Evolutionary conservation across 2,113 vertebrate species (phyloP), one percentile per base, ranked within the genome.

Genomic region (Tachysurus vachellii): DNA sequence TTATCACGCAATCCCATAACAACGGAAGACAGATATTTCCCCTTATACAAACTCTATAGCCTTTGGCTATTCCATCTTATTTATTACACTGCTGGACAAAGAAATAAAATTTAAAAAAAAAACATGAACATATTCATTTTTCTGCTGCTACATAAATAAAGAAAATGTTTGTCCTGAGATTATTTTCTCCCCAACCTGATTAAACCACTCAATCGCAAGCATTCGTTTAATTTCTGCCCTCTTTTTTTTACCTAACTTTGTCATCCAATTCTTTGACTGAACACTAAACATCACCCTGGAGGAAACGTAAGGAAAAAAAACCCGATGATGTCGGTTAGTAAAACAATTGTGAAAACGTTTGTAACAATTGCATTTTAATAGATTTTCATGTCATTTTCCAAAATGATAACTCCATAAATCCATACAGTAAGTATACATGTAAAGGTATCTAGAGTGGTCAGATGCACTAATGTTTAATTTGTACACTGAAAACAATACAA

Each of bases 401-500:
- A 84, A 87, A 87, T 36, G 36, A 36, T 36, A 36, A 36, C 36
- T 7, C 82, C 57, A 87, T 70, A 93, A 94, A 89, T 92, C 88
- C 92, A 94, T 92, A 93, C 89, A 93, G 88, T 88, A 91, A 86
- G 85, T 91, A 87, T 86, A 91, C 90, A 92, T 87, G 88, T 91
- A 80, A 89, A 91, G 86, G 89, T 91, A 83, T 90, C 91, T 92
- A 91, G 86, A 86, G 86, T 90, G 90, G 89, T 93, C 89, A 88
- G 90, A 94, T 11, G 19, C 83, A 88, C 90, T 88, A 91, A 91
- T 89, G 16, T 89, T 91, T 88, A 89, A 90, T 88, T 90, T 36
- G 89, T 84, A 88, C 83, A 82, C 91, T 85, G 82, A 86, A 93
- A 94, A 71, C 76, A 77, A 85, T 50, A 86, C 47, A 68, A 88